Evolutionary conservation across 1,140 invertebrate species (phyloP), one percentile per base, ranked within the genome.

Genomic region (Heliconius nattereri): DNA sequence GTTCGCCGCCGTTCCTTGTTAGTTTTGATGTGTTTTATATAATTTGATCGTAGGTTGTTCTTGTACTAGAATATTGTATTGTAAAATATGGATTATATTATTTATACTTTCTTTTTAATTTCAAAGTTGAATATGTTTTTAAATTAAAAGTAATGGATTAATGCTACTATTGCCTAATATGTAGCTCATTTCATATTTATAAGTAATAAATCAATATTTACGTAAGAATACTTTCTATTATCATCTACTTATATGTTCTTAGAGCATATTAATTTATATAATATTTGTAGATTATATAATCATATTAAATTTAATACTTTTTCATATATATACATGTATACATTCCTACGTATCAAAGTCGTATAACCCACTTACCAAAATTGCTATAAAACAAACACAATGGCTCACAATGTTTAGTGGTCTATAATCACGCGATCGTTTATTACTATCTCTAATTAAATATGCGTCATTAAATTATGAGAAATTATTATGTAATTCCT

Each of bases 1-100:
- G 82, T 85, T 87, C 80, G 78, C 82, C 82, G 83, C 54, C 84
- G 81, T 86, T 87, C 84, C 85, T 86, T 86, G 83, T 81, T 83
- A 83, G 83, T 84, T 81, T 81, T 78, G 73, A 76, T 82, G 81
- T 82, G 83, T 83, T 82, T 81, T 79, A 76, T 83, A 82, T 83
- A 82, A 83, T 83, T 82, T 80, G 66, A 81, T 75, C 54, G 60
- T 73, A 52, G 76, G 54, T 52, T 40, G 54, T 80, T 73, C 32
- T 60, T n/a, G 52, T 57, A 45, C 60, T 23, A 66, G n/a, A 66
- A 66, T 66, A 66, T 66, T 52, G 7, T 20, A 52, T 52, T 6
- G 2, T 2, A 20, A 19, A 19, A 52, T 52, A 52, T 20, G 19
- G 19, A 52, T 20, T 20, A 16, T 52, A 7, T 52, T 52, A 7